Evolutionary conservation across 2,797 vertebrate genomes (phyloP), one percentile per base, ranked within the genome.

Genomic region (Bovichtus variegatus): DNA sequence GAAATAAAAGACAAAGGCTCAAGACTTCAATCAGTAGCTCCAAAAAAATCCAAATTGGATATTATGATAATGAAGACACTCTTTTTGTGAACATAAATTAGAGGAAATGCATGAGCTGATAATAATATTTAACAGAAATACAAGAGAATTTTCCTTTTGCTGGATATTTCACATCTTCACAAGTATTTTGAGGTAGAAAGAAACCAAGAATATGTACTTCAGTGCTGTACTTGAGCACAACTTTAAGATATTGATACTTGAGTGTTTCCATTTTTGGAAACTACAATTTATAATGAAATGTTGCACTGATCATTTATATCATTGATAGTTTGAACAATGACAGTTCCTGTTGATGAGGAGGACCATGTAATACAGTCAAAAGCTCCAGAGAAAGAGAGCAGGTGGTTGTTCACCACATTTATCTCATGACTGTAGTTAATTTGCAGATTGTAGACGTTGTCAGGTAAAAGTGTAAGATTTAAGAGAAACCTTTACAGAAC

Each of bases 1-100:
- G 71, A 77, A 73, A 70, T 69, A 34, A 72, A 63, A 68, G 65
- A 81, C 49, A 84, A 62, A 69, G 51, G 41, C 40, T 59, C 16
- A 40, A 40, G 54, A 71, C 60, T 85, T 84, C 43, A 66, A 80
- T 84, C 65, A 58, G 40, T 1, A 0, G 9, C 19, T 75, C 19
- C 12, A 11, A 51, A 65, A 36, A 63, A 44, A 29, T 50, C 54
- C 59, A 64, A 74, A 75, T 55, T 57, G 34, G 64, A 80, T 49
- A 58, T 78, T 79, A 67, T 59, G 60, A 70, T 41, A 53, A 83
- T 76, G 53, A 62, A 76, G 11, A 70, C 15, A 12, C n/a, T 51
- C 60, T 58, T 55, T 49, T 67, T 79, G 53, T 19, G 34, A 49
- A 54, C 58, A 18, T 57, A 53, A 60, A 74, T 66, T 31, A 53